These are phyloP conservation scores for Drosophila buzzatii DNA, from an alignment of 2,888 invertebrate species.

Conservation along the genomic window DNA sequence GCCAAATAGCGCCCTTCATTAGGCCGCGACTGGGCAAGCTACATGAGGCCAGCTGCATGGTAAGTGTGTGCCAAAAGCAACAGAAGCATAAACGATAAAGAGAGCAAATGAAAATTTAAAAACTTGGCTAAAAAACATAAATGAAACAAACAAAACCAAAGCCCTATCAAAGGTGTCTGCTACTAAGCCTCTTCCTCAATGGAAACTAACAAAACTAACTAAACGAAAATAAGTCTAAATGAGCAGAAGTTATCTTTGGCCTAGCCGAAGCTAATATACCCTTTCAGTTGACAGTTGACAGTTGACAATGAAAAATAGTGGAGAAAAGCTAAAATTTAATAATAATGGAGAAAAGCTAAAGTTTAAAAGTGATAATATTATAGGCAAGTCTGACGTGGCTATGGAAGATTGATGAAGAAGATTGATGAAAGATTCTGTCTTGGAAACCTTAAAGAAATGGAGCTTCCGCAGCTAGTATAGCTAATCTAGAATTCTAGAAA, in stretches of 20 bases:
- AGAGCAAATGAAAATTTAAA: not conserved
- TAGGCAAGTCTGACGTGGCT: not conserved
- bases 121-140: constrained; percentile 19
- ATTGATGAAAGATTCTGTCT: no score
- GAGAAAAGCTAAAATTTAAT: not conserved
- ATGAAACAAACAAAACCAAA: not conserved
- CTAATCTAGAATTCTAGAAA: no score
- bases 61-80: constrained; percentile 86
- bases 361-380: no score
- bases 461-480: no score
- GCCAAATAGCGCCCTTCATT: constrained; percentile 98
- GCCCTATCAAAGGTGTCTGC: constrained; percentile 14
- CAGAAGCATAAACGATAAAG: not conserved
- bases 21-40: constrained; percentile 97
- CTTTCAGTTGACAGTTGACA: constrained; percentile 10
- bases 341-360: not conserved
- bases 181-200: constrained; percentile 23
- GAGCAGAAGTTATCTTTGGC: constrained; percentile 16
- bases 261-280: constrained; percentile 12
- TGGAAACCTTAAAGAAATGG: no score
- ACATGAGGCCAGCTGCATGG: constrained; percentile 98
- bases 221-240: constrained; percentile 1
- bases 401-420: not conserved
- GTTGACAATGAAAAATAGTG: not conserved
- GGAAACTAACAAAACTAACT: constrained; percentile 6